Percentiles rank a stretch among this genome's conserved stretches.
phyloP scores from a whole-genome alignment of 2,797 vertebrate genomes.

The Huso huso region DNA sequence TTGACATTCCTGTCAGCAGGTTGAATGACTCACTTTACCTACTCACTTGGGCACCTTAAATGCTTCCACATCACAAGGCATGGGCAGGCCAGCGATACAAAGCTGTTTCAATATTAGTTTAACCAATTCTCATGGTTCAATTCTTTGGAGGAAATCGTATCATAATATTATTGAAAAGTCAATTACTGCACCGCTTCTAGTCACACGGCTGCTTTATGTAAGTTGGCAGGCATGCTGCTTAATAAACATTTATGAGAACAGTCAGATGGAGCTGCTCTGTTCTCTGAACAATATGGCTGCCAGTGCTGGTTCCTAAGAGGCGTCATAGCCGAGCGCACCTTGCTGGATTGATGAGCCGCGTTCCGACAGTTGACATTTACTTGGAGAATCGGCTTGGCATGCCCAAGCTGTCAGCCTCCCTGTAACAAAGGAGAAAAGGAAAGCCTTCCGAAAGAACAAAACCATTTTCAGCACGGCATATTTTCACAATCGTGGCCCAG shows the following conservation, averaged over 20 bases:
- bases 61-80: conserved; percentile 9
- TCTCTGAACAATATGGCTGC: conserved; percentile 38
- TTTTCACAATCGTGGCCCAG: conserved; percentile 15
- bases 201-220: conserved; percentile 34
- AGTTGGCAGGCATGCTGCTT: conserved; percentile 30
- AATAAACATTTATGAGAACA: conserved; percentile 48
- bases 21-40: conserved; percentile 20
- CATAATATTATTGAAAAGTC: conserved; percentile 35
- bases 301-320: conserved; percentile 36
- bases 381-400: conserved; percentile 72
- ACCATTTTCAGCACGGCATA: conserved; percentile 22
- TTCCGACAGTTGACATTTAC: conserved; percentile 79
- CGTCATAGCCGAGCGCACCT: conserved; percentile 56
- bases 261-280: conserved; percentile 30
- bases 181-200: conserved; percentile 19
- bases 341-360: conserved; percentile 65
- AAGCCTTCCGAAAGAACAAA: conserved; percentile 34
- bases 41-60: conserved; percentile 14
- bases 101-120: conserved; percentile 22
- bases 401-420: conserved; percentile 61
- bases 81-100: conserved; percentile 15
- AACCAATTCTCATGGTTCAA: conserved; percentile 17
- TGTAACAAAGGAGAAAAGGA: conserved; percentile 51
- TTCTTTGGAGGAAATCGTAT: conserved; percentile 15
- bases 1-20: conserved; percentile 17